phyloP scores from a whole-genome alignment of 2,888 invertebrate species.

The Chrysolina oricalcia region DNA sequence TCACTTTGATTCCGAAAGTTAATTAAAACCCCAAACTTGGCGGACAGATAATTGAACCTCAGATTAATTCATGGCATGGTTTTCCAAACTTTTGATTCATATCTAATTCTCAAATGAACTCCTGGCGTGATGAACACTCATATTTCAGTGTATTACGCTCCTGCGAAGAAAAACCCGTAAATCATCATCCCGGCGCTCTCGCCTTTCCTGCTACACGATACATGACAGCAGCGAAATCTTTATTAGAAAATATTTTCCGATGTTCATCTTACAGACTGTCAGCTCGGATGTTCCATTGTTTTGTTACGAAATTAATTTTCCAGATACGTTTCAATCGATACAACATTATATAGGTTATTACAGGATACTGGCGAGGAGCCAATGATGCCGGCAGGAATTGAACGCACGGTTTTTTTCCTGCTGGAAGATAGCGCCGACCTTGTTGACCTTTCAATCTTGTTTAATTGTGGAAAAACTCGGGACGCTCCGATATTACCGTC shows the following conservation, averaged over 20 bases:
- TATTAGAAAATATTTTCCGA: constrained; percentile 20
- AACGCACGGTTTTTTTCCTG: neutral
- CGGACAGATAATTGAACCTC: constrained; percentile 4
- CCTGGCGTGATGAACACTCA: constrained; percentile 22
- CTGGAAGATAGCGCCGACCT: neutral
- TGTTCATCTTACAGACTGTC: constrained; percentile 19
- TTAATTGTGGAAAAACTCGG: constrained; percentile 18
- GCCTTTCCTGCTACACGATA: constrained; percentile 16
- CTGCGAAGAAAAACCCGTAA: constrained; percentile 16
- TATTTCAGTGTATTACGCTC: constrained; percentile 18
- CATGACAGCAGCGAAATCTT: constrained; percentile 21
- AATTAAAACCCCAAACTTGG: constrained; percentile 2
- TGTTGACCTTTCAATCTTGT: constrained; percentile 21
- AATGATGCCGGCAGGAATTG: constrained; percentile 3
- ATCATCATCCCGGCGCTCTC: constrained; percentile 13
- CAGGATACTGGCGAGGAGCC: constrained; percentile 22
- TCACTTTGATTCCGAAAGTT: constrained; percentile 1
- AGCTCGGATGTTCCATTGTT: constrained; percentile 17
- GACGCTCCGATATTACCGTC: neutral
- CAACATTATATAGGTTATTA: constrained; percentile 17
- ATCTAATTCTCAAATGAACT: constrained; percentile 18
- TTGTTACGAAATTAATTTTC: constrained; percentile 22
- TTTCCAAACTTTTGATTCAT: constrained; percentile 25
- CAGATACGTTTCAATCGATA: constrained; percentile 24
- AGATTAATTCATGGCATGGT: constrained; percentile 5